Evolutionary conservation across 2,113 vertebrate species (phyloP), one percentile per base, ranked within the genome.

Genomic region (Pomatostomus ruficeps): DNA sequence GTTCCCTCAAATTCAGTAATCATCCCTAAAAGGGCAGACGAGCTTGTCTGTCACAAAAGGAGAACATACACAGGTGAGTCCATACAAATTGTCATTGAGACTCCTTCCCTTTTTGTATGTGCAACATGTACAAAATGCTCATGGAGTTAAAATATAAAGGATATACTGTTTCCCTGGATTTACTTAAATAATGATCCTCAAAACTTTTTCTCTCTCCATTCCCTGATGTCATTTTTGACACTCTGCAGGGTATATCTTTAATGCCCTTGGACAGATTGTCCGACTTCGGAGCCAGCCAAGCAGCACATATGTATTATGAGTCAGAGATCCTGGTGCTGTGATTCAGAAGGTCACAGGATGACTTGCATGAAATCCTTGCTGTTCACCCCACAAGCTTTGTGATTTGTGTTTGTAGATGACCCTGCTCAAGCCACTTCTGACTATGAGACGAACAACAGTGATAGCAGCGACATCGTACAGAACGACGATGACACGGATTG

Each of bases 371-470:
- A 58, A 6, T 36, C 35, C 38, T 49, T 61, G 43, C 68, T 82
- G 54, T 26, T 94, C 77, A 36, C 42, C 12, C 43, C 74, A 16
- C 83, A 35, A 72, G 31, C 62, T 84, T 28, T 92, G 90, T 74
- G 79, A 29, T 94, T 96, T 97, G 36, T n/a, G 35, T 96, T 96
- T 96, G 82, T 88, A 98, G 99, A 99, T 82, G 99, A 99, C 85
- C 96, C 97, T 68, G 98, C 98, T 1, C 98, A 98, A 78, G 97
- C 97, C 93, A 99, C 99, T 31, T 99, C 99, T 43, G 99, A 99
- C 96, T 99, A 99, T 8, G 99, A 99, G 97, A 99, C 98, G 96
- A 99, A 99, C 97, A 98, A 99, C 98, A 99, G 99, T 16, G 99
- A 99, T 93, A 98, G 98, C 98, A 99, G 99, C 5, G 98, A 99